phyloP scores from a whole-genome alignment of 2,113 vertebrate species.

The Leucopsar rothschildi region DNA sequence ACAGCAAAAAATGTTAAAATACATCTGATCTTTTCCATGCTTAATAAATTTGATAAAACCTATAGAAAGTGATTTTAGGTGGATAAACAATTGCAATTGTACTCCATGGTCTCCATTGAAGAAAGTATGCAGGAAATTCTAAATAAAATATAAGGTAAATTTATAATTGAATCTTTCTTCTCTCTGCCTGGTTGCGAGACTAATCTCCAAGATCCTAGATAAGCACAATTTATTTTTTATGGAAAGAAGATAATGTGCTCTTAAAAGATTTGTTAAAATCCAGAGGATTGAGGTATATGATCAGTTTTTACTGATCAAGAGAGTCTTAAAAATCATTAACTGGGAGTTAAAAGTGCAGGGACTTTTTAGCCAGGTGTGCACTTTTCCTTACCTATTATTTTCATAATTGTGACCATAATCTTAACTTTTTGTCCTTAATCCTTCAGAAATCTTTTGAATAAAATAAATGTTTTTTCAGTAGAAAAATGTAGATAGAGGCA shows the following conservation, averaged over 20 bases:
- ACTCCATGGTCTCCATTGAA: background rate
- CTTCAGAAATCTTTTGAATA: background rate
- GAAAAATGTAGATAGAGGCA: background rate
- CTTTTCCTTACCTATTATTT: background rate
- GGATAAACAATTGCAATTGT: background rate
- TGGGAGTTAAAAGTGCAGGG: fast-evolving
- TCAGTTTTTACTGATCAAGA: background rate
- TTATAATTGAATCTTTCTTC: background rate
- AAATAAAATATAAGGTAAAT: background rate
- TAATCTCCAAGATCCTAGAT: background rate
- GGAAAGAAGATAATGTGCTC: background rate
- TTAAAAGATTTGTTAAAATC: background rate
- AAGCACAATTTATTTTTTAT: background rate
- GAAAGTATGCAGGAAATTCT: background rate
- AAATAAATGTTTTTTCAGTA: background rate
- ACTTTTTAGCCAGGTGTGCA: background rate
- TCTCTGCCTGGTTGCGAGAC: background rate
- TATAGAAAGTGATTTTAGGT: background rate
- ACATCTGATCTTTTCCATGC: background rate
- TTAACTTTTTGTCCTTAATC: background rate
- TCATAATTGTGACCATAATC: background rate
- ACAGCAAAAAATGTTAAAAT: background rate
- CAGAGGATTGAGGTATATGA: background rate
- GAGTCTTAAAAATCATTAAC: background rate
- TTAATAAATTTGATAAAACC: background rate